These are phyloP conservation scores for Cynaeus angustus DNA, from an alignment of 2,888 invertebrate species.

Conservation along the genomic window DNA sequence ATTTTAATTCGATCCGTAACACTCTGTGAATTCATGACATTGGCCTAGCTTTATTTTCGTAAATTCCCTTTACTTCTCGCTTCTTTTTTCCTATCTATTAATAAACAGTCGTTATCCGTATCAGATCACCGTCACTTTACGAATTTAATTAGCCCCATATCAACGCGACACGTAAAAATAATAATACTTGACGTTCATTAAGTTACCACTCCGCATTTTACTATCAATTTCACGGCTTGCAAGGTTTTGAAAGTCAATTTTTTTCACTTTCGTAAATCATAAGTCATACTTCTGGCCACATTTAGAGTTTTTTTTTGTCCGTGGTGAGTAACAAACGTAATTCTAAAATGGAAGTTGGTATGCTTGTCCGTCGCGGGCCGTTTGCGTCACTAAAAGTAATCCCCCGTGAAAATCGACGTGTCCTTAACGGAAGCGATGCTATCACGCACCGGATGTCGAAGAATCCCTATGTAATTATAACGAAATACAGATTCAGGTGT, in stretches of 20 bases:
- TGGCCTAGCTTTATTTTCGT: conserved; percentile 25
- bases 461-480: conserved; percentile 55
- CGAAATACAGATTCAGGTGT: conserved; percentile 55
- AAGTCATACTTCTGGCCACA: conserved; percentile 6
- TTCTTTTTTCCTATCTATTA: not conserved
- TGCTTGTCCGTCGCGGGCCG: conserved; percentile 12
- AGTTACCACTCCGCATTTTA: not conserved
- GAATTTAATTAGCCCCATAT: conserved; percentile 14
- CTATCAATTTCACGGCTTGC: conserved; percentile 23
- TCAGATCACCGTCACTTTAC: conserved; percentile 1
- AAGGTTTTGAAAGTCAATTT: conserved; percentile 36
- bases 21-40: conserved; percentile 12
- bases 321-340: too few species aligned
- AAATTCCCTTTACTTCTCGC: conserved; percentile 5
- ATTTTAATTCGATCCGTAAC: not conserved
- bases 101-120: conserved; percentile 1
- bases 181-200: not conserved
- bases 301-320: too few species aligned
- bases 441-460: conserved; percentile 55
- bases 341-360: not conserved
- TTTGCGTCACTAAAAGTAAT: conserved; percentile 19
- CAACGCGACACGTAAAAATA: conserved; percentile 7
- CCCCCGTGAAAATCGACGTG: conserved; percentile 21
- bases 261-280: conserved; percentile 13
- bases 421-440: conserved; percentile 46